A percentile compares a stretch with the other conserved stretches of the same genome.
Conservation (phyloP, 2,797 vertebrate species). For the Octomys mimax region DNA sequence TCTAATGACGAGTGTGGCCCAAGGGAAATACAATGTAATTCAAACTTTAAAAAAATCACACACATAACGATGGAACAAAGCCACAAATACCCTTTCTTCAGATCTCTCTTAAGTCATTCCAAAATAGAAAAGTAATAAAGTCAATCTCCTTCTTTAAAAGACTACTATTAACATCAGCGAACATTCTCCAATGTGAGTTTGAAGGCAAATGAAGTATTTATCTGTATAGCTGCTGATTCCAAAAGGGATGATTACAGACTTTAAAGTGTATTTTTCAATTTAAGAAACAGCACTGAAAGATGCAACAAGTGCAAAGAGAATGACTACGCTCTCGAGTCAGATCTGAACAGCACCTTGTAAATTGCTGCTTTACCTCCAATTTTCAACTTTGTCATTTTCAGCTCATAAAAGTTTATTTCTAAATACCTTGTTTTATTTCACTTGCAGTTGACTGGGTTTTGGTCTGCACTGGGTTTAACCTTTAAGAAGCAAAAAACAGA, state of each 20-base stretch:
- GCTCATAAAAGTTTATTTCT: not conserved
- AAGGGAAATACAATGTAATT: slow-evolving; percentile 40
- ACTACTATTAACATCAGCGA: not conserved
- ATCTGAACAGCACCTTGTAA: not conserved
- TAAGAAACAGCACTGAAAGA: slow-evolving; percentile 37
- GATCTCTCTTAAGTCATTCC: slow-evolving; percentile 28
- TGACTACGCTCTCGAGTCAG: not conserved
- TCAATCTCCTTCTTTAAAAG: slow-evolving; percentile 1
- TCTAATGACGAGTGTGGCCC: slow-evolving; percentile 44
- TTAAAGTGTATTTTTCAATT: slow-evolving; percentile 24
- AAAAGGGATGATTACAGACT: slow-evolving; percentile 30
- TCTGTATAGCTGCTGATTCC: slow-evolving; percentile 15
- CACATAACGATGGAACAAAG: slow-evolving; percentile 35
- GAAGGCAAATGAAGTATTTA: not conserved
- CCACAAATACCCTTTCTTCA: slow-evolving; percentile 22
- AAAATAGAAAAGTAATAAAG: slow-evolving; percentile 53
- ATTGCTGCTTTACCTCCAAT: not conserved
- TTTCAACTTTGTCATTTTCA: not conserved
- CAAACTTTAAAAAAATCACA: not conserved
- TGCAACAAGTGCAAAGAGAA: not conserved
- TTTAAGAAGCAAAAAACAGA: not conserved
- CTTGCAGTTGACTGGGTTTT: not conserved
- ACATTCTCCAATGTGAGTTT: not conserved
- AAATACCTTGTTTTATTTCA: not conserved
- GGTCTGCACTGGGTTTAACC: not conserved